phyloP scores from a whole-genome alignment of 2,113 vertebrate species.

The Melanerpes formicivorus region DNA sequence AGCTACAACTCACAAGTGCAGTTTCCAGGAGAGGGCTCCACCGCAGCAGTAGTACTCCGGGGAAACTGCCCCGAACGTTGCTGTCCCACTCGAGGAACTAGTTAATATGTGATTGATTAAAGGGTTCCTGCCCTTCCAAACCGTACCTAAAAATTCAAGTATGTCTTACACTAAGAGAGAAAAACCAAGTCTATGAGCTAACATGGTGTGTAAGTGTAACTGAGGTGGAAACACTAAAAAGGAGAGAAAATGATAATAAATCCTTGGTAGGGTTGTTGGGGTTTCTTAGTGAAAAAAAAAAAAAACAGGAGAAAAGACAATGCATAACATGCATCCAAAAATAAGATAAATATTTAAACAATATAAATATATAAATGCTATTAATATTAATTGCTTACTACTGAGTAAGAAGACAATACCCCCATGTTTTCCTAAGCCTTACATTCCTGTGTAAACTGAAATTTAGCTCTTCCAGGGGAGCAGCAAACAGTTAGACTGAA shows the following conservation, averaged over 20 bases:
- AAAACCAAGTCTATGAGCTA: neutral
- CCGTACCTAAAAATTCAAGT: neutral
- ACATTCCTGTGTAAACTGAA: neutral
- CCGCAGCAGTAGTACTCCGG: constrained; percentile 6
- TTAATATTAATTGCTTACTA: neutral
- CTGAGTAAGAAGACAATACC: neutral
- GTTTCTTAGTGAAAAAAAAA: neutral
- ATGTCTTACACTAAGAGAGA: neutral
- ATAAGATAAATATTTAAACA: neutral
- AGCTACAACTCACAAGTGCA: neutral
- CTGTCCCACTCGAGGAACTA: neutral
- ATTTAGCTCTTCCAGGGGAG: neutral
- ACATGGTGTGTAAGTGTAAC: neutral
- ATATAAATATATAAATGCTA: neutral
- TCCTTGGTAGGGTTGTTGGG: accelerated
- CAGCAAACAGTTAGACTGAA: neutral
- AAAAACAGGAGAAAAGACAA: no score
- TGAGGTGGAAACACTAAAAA: neutral
- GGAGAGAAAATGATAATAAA: neutral
- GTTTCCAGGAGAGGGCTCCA: constrained; percentile 66
- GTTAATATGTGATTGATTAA: neutral
- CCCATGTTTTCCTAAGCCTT: neutral
- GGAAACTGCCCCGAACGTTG: neutral
- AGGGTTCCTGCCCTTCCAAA: neutral
- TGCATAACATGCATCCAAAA: neutral